Conservation (phyloP, 2,888 invertebrate genomes). For the Leptura quadrifasciata region DNA sequence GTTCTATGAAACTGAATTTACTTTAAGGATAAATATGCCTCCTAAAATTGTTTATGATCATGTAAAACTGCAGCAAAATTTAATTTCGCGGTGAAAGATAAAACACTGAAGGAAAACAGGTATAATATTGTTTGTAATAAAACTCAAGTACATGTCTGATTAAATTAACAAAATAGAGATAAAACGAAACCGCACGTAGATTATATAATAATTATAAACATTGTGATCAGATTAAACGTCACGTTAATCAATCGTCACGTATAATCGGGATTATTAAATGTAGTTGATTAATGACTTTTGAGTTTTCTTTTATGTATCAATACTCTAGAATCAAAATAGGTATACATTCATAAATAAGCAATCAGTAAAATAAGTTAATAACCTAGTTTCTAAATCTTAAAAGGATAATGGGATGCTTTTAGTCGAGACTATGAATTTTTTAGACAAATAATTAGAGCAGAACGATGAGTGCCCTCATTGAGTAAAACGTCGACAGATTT, state of each 20-base stretch:
- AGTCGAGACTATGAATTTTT: no score
- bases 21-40: not conserved
- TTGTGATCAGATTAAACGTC: not conserved
- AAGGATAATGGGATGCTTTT: no score
- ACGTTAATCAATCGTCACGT: not conserved
- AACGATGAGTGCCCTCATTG: no score
- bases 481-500: no score
- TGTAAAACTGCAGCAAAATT: not conserved
- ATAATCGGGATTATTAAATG: no score
- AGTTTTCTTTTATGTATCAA: no score
- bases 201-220: not conserved
- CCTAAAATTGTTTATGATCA: not conserved
- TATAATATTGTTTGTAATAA: not conserved
- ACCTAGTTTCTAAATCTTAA: no score
- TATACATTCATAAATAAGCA: no score
- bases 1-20: not conserved
- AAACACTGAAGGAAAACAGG: not conserved
- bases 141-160: not conserved
- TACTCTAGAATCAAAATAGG: no score
- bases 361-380: no score
- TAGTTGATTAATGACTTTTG: no score
- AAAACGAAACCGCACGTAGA: not conserved
- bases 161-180: not conserved
- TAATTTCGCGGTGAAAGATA: not conserved
- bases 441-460: no score